A percentile compares a stretch with the other conserved stretches of the same genome.
phyloP scores from a whole-genome alignment of 2,888 invertebrate genomes.

The Zygothrica quintamaculata region DNA sequence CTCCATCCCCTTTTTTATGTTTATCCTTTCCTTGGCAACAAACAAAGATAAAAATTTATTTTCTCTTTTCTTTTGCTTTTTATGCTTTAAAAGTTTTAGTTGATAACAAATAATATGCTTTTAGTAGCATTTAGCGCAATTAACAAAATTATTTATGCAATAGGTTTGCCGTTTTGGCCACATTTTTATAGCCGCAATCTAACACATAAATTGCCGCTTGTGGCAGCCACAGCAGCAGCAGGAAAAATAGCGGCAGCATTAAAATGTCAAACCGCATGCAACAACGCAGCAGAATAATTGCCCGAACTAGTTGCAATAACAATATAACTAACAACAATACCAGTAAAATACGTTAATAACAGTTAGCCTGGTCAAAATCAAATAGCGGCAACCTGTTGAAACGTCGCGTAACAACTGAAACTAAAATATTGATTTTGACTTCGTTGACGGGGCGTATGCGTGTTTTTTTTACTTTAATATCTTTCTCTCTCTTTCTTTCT shows the following conservation, averaged over 20 bases:
- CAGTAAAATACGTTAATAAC: conserved; percentile 44
- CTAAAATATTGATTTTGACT: conserved; percentile 19
- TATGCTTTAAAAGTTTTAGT: no score
- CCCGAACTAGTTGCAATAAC: not conserved
- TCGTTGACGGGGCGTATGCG: conserved; percentile 66
- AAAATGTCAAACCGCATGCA: conserved; percentile 29
- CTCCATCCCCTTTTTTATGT: no score
- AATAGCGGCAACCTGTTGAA: conserved; percentile 61
- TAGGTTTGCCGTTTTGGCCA: not conserved
- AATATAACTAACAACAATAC: conserved; percentile 20
- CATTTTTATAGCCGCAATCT: not conserved
- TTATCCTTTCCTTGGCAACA: no score
- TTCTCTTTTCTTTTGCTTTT: no score
- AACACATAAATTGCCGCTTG: conserved; percentile 26
- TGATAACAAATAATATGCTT: no score
- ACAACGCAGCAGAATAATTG: conserved; percentile 17
- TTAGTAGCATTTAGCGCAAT: conserved; percentile 16
- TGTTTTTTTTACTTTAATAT: conserved; percentile 34
- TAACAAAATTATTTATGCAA: conserved; percentile 33
- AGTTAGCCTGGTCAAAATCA: conserved; percentile 23
- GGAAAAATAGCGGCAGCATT: conserved; percentile 19
- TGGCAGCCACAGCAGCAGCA: no score
- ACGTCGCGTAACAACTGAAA: conserved; percentile 59
- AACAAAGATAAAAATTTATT: no score
- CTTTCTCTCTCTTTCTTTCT: not conserved